Base-by-base conservation (phyloP, 2,888 invertebrate genomes). In the Glyphotaelius pellucidus region DNA sequence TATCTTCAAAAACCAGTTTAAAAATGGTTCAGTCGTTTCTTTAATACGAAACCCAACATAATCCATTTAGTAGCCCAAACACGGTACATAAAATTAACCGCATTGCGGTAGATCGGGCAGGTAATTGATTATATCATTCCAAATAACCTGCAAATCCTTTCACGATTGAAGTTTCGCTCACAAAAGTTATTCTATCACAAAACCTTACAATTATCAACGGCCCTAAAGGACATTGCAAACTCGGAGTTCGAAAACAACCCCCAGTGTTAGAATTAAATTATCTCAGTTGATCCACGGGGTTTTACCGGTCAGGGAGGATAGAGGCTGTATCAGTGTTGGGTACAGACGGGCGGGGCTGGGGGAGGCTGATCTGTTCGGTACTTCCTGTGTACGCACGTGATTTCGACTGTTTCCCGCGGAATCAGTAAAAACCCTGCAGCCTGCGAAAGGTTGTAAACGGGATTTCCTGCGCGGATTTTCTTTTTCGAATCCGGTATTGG, bases 221-320 rank as follows among this genome's bases (percentile, higher is more conserved):
- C 91, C 90, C 91, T 90, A 86, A 88, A 92, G 47, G 81, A 92
- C 90, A 90, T 42, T 80, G 30, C 91, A 52, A 35, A 80, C 89
- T 47, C 85, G 87, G 92, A 92, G 93, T 93, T 93, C 92, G 93
- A 90, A 93, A 93, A 93, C 93, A 93, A 92, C 93, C 93, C 92
- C 93, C 81, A 92, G 93, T 91, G 92, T 91, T 93, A 91, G 93
- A 93, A 93, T 93, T 93, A 93, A 93, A 93, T 93, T 93, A 93
- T 93, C 93, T 92, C 93, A 93, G 93, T 93, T 93, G 93, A 93
- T 93, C 93, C 93, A 83, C 92, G 91, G 91, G 89, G 91, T 67
- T 67, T 86, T 32, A 30, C 89, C 89, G 89, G 80, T 35, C 89
- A 89, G 88, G 31, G 89, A 85, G 80, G 42, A 32, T 30, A 35